Evolutionary conservation across 1,140 invertebrate genomes (phyloP).

Genomic region (Lepidurus arcticus): DNA sequence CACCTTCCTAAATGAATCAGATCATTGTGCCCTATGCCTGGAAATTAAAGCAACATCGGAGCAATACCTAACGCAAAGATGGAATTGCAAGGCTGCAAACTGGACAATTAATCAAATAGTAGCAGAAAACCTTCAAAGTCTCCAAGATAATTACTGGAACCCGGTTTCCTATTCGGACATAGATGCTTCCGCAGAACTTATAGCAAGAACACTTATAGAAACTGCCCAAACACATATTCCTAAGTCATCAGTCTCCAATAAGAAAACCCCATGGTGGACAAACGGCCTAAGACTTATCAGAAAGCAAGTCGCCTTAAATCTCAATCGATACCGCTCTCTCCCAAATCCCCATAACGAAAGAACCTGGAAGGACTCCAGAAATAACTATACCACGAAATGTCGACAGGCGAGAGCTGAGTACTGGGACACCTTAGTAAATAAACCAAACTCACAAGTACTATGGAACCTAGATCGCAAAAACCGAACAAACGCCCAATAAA

Average conservation of each 20-base stretch:
- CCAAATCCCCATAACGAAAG: background rate
- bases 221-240: no score
- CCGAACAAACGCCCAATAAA: background rate
- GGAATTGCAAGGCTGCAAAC: background rate
- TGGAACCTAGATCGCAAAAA: conserved; percentile 17
- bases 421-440: background rate
- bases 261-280: conserved; percentile 22
- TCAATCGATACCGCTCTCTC: background rate
- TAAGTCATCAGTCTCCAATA: background rate
- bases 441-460: background rate
- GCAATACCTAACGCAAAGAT: conserved; percentile 22
- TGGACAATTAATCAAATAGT: background rate
- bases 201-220: no score
- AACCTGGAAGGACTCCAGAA: conserved; percentile 19
- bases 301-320: conserved; percentile 12
- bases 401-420: conserved; percentile 5
- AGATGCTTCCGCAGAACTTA: no score
- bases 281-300: background rate
- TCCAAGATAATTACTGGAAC: conserved; percentile 9
- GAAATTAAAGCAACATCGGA: background rate
- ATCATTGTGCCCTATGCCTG: background rate
- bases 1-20: conserved; percentile 7
- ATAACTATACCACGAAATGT: background rate
- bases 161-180: no score
- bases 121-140: conserved; percentile 6